These are phyloP conservation scores for Leucoraja ocellata DNA, from an alignment of 2,797 vertebrate genomes.

Conservation along the genomic window DNA sequence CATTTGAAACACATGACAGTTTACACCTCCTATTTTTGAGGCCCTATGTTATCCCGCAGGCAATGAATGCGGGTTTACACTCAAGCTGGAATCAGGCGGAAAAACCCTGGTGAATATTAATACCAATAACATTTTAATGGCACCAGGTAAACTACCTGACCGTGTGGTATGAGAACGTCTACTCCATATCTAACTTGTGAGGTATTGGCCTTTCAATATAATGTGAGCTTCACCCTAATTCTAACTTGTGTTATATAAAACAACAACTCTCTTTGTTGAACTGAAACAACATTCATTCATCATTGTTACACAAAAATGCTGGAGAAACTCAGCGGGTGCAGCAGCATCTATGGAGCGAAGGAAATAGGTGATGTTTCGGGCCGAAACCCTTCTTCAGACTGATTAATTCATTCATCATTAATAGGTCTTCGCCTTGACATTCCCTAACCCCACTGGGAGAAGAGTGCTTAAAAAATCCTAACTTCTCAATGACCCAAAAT, in stretches of 20 bases:
- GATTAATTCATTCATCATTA: background rate
- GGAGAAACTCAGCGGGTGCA: no score
- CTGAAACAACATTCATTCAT: background rate
- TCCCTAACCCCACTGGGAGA: background rate
- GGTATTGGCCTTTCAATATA: background rate
- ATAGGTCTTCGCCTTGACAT: background rate
- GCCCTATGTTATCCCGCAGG: slow-evolving; percentile 21
- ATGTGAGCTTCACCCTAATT: background rate
- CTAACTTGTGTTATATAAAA: background rate
- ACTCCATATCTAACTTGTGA: background rate
- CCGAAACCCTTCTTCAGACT: no score
- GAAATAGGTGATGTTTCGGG: no score
- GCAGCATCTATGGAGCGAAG: no score
- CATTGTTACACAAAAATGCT: background rate
- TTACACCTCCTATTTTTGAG: slow-evolving; percentile 1
- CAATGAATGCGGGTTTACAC: slow-evolving; percentile 28
- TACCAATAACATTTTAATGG: slow-evolving; percentile 14
- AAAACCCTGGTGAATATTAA: background rate
- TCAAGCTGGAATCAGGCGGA: slow-evolving; percentile 21
- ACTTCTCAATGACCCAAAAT: background rate
- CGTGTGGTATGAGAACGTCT: background rate
- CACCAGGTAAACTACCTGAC: background rate
- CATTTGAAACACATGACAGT: background rate
- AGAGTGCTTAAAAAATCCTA: background rate
- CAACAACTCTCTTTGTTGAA: background rate